These are phyloP conservation scores for Microcebus jonahi DNA, from an alignment of 2,113 vertebrate species.

Conservation along the genomic window DNA sequence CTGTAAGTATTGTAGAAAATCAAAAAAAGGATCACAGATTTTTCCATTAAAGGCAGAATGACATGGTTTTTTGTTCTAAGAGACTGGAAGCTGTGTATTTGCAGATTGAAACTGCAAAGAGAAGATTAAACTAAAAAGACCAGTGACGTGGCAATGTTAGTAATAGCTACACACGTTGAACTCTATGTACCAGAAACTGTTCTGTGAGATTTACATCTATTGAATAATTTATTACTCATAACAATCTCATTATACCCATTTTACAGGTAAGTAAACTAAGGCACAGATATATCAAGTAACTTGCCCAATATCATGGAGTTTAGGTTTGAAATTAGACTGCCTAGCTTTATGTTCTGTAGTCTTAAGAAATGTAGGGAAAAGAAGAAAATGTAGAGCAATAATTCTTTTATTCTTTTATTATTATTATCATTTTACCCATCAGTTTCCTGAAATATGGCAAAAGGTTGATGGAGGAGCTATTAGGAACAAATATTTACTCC, in stretches of 20 bases:
- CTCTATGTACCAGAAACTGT: neutral
- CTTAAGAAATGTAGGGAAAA: neutral
- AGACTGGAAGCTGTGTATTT: neutral
- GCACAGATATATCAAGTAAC: neutral
- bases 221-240: neutral
- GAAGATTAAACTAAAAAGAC: neutral
- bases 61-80: neutral
- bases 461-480: neutral
- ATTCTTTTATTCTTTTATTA: neutral
- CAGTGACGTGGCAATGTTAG: neutral
- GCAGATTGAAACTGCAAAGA: neutral
- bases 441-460: neutral
- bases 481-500: neutral
- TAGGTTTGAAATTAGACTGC: neutral
- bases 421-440: neutral
- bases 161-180: neutral
- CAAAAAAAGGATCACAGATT: neutral
- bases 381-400: neutral
- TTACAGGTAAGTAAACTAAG: slow-evolving; percentile 10
- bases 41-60: neutral
- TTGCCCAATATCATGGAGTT: neutral
- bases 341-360: neutral
- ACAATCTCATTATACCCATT: neutral
- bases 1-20: neutral
- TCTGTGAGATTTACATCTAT: neutral